phyloP scores from a whole-genome alignment of 2,113 vertebrate species.

The Tupaia tana region DNA sequence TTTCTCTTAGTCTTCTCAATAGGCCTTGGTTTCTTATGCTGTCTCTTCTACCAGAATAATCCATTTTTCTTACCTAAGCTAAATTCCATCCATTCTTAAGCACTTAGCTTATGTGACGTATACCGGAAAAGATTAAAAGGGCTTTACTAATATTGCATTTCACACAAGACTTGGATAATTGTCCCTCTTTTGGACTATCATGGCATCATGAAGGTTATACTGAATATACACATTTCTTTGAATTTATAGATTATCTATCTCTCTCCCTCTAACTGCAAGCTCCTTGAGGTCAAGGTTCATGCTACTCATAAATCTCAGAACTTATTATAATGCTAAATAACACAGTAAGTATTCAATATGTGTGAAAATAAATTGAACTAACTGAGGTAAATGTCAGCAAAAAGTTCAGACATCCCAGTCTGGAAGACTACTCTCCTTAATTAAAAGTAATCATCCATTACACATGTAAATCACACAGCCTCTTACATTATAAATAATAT shows the following conservation, averaged over 20 bases:
- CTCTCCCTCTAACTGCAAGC: background rate
- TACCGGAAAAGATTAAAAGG: background rate
- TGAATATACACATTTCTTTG: background rate
- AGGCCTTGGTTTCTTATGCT: background rate
- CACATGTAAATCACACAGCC: conserved; percentile 43
- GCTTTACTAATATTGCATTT: background rate
- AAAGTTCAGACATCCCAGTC: conserved; percentile 42
- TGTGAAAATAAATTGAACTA: conserved; percentile 65
- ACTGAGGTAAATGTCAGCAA: conserved; percentile 52
- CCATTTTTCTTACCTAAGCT: background rate
- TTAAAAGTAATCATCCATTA: conserved; percentile 69
- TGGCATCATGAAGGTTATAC: background rate
- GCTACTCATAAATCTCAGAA: conserved; percentile 30
- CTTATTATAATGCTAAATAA: conserved; percentile 13
- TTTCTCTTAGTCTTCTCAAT: background rate
- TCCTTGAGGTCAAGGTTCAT: background rate
- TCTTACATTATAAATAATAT: conserved; percentile 50
- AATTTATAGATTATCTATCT: background rate
- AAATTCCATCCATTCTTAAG: background rate
- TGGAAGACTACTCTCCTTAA: conserved; percentile 63
- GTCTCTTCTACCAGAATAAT: background rate
- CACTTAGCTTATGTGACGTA: background rate
- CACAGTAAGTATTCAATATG: conserved; percentile 40
- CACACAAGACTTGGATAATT: background rate
- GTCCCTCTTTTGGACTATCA: background rate